Evolutionary conservation across 37 sponge, comb jelly and placozoan species (phyloP).

Genomic region (Hormiphora californensis): DNA sequence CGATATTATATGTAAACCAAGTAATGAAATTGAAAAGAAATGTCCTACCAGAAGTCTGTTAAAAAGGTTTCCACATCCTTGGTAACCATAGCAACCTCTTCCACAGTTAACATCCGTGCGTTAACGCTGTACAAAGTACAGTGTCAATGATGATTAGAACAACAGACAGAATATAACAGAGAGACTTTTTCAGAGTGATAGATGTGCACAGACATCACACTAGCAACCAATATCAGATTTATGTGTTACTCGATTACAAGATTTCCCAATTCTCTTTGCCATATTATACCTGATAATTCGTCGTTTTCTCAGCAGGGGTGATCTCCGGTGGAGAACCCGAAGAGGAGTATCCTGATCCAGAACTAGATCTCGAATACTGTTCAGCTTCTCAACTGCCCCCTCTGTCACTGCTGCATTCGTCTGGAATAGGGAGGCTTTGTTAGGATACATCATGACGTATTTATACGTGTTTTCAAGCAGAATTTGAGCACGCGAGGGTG

Average conservation of each 20-base stretch:
- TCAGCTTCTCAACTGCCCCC: slow-evolving; percentile 27
- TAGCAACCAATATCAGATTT: no score
- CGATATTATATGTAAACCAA: no score
- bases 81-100: background rate
- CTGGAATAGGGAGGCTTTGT: no score
- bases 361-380: slow-evolving; percentile 55
- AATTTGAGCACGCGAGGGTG: no score
- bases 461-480: no score
- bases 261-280: no score
- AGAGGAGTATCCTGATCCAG: slow-evolving; percentile 87
- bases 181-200: no score
- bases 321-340: slow-evolving; percentile 86
- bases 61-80: background rate
- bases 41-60: slow-evolving; percentile 18
- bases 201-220: no score
- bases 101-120: background rate
- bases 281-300: slow-evolving; percentile 18
- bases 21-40: background rate
- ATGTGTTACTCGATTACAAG: no score
- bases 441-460: no score
- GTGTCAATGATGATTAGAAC: background rate
- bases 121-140: background rate
- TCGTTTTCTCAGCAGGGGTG: slow-evolving; percentile 62
- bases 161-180: background rate
- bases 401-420: background rate